Conservation (phyloP, 37 sponge, comb jelly and placozoan species). For the Chondrosia reniformis region DNA sequence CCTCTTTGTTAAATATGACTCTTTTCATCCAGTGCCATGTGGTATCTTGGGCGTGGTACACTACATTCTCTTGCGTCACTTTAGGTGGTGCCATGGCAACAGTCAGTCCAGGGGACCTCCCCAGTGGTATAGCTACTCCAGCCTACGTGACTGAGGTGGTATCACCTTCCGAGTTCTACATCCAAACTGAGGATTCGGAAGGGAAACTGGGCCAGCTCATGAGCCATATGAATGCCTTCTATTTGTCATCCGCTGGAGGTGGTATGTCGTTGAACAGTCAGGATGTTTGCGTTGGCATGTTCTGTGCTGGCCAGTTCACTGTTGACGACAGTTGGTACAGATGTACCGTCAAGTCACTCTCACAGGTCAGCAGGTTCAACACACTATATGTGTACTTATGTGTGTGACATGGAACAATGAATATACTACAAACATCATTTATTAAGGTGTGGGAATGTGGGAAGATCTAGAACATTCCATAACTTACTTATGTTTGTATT, state of each 20-base stretch:
- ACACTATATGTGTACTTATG: no score
- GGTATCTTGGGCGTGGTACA: no score
- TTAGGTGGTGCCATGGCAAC: not conserved
- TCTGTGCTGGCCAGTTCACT: slow-evolving; percentile 46
- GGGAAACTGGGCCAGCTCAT: not conserved
- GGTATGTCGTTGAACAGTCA: not conserved
- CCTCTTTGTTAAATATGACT: not conserved
- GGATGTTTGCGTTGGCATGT: slow-evolving; percentile 15
- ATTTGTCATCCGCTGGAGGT: slow-evolving; percentile 11
- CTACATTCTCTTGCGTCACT: no score
- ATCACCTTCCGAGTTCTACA: slow-evolving; percentile 36
- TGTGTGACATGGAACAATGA: no score
- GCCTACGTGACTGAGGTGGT: slow-evolving; percentile 12
- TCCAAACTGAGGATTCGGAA: slow-evolving; percentile 36
- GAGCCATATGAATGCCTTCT: slow-evolving; percentile 10
- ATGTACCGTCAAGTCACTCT: slow-evolving; percentile 37
- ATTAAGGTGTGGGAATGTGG: no score
- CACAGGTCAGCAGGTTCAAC: not conserved
- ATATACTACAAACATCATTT: no score
- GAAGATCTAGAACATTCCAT: no score
- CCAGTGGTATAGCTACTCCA: not conserved
- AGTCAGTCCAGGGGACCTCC: not conserved
- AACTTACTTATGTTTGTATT: no score
- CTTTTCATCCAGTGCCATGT: no score
- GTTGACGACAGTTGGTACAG: slow-evolving; percentile 71